These are phyloP conservation scores for Druceiella hillmani DNA, from an alignment of 2,888 invertebrate genomes.

Conservation along the genomic window DNA sequence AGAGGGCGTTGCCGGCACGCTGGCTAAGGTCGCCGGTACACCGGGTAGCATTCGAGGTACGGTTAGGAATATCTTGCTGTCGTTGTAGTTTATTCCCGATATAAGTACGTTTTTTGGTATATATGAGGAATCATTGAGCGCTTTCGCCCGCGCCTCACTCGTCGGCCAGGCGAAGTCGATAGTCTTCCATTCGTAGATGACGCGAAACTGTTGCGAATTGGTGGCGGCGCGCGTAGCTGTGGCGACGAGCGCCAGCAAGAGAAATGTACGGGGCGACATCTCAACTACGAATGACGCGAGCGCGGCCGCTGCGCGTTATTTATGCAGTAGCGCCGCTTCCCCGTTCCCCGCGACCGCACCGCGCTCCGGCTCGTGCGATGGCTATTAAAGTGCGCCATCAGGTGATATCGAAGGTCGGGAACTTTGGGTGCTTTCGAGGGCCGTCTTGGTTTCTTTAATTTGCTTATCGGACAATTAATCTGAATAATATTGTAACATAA, in stretches of 20 bases:
- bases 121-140: slow-evolving; percentile 53
- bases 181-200: slow-evolving; percentile 67
- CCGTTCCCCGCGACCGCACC: too few relatives aligned
- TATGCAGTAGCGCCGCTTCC: too few relatives aligned
- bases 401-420: too few relatives aligned
- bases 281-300: too few relatives aligned
- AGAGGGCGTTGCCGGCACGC: slow-evolving; percentile 46
- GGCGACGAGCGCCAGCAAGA: slow-evolving; percentile 32
- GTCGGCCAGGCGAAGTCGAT: slow-evolving; percentile 65
- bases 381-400: too few relatives aligned
- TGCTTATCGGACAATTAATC: too few relatives aligned
- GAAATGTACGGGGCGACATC: too few relatives aligned
- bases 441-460: too few relatives aligned
- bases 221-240: slow-evolving; percentile 42
- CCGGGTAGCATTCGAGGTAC: slow-evolving; percentile 65
- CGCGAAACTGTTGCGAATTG: slow-evolving; percentile 56
- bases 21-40: slow-evolving; percentile 64
- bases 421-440: too few relatives aligned
- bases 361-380: too few relatives aligned
- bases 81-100: slow-evolving; percentile 63
- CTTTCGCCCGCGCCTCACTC: slow-evolving; percentile 48
- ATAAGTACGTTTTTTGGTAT: slow-evolving; percentile 63
- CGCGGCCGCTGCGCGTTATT: too few relatives aligned
- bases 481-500: too few relatives aligned
- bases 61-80: slow-evolving; percentile 61